These are phyloP conservation scores for Dryadula phaetusa DNA, from an alignment of 2,888 invertebrate species.

Conservation along the genomic window DNA sequence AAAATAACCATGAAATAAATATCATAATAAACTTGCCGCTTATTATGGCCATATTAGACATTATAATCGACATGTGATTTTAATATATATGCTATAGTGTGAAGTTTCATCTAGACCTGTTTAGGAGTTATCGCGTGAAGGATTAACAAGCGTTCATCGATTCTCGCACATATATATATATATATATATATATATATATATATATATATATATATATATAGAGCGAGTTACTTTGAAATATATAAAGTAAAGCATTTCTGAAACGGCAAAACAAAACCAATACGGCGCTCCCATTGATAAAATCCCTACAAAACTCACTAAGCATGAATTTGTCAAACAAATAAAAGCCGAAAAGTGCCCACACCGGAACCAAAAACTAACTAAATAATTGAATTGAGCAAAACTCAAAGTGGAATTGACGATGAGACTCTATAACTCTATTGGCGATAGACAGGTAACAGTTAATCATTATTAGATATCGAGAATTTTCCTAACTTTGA, in stretches of 20 bases:
- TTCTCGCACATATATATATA: too few species aligned
- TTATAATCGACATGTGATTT: too few species aligned
- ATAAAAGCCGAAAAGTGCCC: slow-evolving; percentile 64
- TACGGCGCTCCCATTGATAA: slow-evolving; percentile 38
- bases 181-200: too few species aligned
- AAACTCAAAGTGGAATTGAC: slow-evolving; percentile 77
- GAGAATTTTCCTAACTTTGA: slow-evolving; percentile 84
- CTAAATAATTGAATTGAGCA: slow-evolving; percentile 80
- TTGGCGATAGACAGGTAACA: slow-evolving; percentile 75
- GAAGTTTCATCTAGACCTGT: too few species aligned
- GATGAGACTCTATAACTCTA: slow-evolving; percentile 60
- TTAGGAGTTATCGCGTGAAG: too few species aligned
- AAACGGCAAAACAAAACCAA: neutral
- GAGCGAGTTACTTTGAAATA: too few species aligned
- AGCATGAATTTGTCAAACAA: slow-evolving; percentile 61
- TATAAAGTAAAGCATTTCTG: neutral
- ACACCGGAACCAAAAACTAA: slow-evolving; percentile 75
- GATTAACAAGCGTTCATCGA: too few species aligned
- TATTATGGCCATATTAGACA: too few species aligned
- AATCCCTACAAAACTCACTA: slow-evolving; percentile 55
- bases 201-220: too few species aligned
- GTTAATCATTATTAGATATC: slow-evolving; percentile 84
- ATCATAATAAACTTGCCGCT: too few species aligned
- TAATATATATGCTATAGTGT: too few species aligned
- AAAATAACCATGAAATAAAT: too few species aligned